Base-by-base conservation (phyloP, 2,113 vertebrate species). In the Rousettus leschenaultii region DNA sequence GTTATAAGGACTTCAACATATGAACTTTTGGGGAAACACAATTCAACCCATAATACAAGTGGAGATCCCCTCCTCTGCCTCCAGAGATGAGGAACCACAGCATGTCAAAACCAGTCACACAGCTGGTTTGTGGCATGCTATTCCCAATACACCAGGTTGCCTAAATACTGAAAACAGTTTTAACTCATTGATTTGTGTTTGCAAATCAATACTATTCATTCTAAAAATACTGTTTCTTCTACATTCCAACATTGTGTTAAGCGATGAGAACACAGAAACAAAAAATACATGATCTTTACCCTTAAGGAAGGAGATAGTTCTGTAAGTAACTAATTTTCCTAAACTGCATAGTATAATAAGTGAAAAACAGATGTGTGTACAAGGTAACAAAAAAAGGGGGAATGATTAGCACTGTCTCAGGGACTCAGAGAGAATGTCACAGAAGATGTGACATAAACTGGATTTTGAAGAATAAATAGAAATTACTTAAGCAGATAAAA, bases 141-240 rank as follows among this genome's bases (percentile, higher is more conserved):
- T 91, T 93, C 30, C 11, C 51, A 88, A 40, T 14, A 57, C 4
- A 48, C 14, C 33, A 59, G 11, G 28, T 43, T 89, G 48, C 55
- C 83, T 89, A 75, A 92, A 88, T 87, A 95, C 30, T 21, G 24
- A 86, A 86, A 91, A 63, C 18, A 77, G 8, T 75, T 48, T 92
- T 84, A 26, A 35, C 28, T 55, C 30, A 3, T 59, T 61, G 30
- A 80, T 82, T 61, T 86, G 43, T 63, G 14, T 79, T 86, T 92
- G 33, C 26, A 83, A 75, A 84, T 73, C 6, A 80, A 82, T 70
- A 15, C 18, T 66, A 80, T 59, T 65, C 51, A 63, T 66, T 86
- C 84, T 92, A 57, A 84, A 92, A 55, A 61, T 11, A 70, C 10
- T 24, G 2, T 35, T 26, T 82, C 40, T 74, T 12, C n/a, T 38